Base-by-base conservation (phyloP, 2,797 vertebrate species). In the Sebastes goodei region DNA sequence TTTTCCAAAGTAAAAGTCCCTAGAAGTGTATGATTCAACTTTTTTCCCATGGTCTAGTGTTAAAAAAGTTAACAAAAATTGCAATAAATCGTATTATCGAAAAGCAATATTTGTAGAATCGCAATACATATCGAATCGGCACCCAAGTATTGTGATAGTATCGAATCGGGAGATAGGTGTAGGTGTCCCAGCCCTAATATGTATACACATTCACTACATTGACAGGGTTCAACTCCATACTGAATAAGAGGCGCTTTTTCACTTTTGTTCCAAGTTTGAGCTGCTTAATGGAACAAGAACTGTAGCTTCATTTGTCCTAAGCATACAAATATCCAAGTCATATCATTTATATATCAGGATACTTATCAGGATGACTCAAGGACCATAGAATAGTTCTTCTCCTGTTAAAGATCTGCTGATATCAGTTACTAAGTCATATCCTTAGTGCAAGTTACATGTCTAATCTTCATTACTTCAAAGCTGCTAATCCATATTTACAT, bases 261-360 rank as follows among this genome's bases (percentile, higher is more conserved):
- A 10, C 29, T 35, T 64, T 21, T 17, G 23, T 55, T 42, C 20
- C 68, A 72, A 20, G 65, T 66, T 32, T 14, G 33, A 23, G 21
- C 14, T 71, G 53, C 56, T 67, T 69, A 82, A 74, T 35, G 11
- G 27, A 25, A 68, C 29, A 69, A 80, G 32, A 80, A 72, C 53
- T 33, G 65, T 21, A 53, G 62, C 57, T 71, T 38, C 2, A 59
- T 61, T n/a, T 49, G 1, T 4, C 62, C 15, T 27, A 6, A 17
- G 23, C 32, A 77, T 25, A 57, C 32, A 73, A 69, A 9, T 32
- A 66, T 30, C 30, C 2, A 32, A 4, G 35, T 38, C 35, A 38
- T 38, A 14, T 6, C 12, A 38, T 38, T 38, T 38, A 52, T 52
- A n/a, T 15, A 63, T 62, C 27, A 46, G 29, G 4, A 29, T 33